Evolutionary conservation across 2,113 vertebrate genomes (phyloP).

Genomic region (Calyptommatus sinebrachiatus): DNA sequence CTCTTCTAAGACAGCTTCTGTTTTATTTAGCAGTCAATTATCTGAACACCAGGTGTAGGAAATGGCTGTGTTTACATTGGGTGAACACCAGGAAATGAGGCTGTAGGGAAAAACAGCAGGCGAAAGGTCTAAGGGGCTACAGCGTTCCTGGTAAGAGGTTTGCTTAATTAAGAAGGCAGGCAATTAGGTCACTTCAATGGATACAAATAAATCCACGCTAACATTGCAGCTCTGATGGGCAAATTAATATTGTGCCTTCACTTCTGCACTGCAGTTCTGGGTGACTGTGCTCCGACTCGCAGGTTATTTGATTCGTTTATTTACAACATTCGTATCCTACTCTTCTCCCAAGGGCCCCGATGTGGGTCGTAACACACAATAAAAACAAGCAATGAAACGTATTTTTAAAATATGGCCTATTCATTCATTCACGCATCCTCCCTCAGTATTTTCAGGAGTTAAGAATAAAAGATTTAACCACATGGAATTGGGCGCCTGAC

Average conservation of each 20-base stretch:
- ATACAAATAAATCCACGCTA: neutral
- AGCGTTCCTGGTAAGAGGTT: neutral
- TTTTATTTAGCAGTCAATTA: constrained; percentile 58
- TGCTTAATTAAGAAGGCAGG: neutral
- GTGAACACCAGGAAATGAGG: constrained; percentile 18
- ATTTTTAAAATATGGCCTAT: too few species aligned
- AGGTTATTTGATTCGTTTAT: too few species aligned
- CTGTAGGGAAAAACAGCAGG: neutral
- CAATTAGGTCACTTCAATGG: neutral
- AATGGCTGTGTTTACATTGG: constrained; percentile 24
- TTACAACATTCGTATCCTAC: too few species aligned
- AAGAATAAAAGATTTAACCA: too few species aligned
- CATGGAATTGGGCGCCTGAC: too few species aligned
- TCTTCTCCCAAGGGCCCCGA: too few species aligned
- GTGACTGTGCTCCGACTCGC: too few species aligned
- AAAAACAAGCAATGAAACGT: too few species aligned
- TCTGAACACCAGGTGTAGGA: constrained; percentile 40
- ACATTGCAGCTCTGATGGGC: neutral
- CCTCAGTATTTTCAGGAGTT: too few species aligned
- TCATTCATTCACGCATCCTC: too few species aligned
- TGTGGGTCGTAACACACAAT: too few species aligned
- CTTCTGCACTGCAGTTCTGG: neutral
- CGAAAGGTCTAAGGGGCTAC: neutral
- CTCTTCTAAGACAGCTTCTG: constrained; percentile 20
- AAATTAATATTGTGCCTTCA: neutral